Evolutionary conservation across 2,797 vertebrate genomes (phyloP).

Genomic region (Paedocypris micromegethes): DNA sequence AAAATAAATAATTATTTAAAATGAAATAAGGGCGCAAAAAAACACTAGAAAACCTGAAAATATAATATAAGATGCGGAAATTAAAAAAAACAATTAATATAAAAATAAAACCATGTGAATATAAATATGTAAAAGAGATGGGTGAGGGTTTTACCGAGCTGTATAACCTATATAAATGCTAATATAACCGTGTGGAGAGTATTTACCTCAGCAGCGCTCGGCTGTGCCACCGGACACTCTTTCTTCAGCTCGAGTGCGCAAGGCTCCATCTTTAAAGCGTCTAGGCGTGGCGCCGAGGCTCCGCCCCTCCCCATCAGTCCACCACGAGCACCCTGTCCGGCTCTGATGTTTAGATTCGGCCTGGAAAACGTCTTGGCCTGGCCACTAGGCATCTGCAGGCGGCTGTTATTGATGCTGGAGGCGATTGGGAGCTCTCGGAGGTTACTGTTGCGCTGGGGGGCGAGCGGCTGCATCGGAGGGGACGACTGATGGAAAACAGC

Average conservation of each 20-base stretch:
- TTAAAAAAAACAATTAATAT: too few species aligned
- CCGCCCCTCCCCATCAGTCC: slow-evolving; percentile 55
- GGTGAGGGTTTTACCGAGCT: too few species aligned
- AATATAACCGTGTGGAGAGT: too few species aligned
- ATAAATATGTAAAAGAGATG: too few species aligned
- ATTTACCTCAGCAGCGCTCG: slow-evolving; percentile 47
- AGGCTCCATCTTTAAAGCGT: slow-evolving; percentile 49
- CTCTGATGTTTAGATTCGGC: slow-evolving; percentile 59
- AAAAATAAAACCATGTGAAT: too few species aligned
- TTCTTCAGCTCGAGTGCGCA: slow-evolving; percentile 69
- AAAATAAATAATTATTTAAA: too few species aligned
- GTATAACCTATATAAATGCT: too few species aligned
- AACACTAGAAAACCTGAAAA: too few species aligned
- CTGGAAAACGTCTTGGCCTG: slow-evolving; percentile 73
- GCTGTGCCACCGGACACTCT: slow-evolving; percentile 52
- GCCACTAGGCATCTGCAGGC: slow-evolving; percentile 65
- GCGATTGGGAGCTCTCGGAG: slow-evolving; percentile 89
- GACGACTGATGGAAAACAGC: slow-evolving; percentile 63
- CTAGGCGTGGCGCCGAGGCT: slow-evolving; percentile 47
- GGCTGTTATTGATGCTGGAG: slow-evolving; percentile 65
- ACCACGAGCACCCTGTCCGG: slow-evolving; percentile 55
- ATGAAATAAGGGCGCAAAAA: too few species aligned
- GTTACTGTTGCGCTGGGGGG: slow-evolving; percentile 85
- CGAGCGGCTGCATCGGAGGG: slow-evolving; percentile 75
- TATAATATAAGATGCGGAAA: too few species aligned